Evolutionary conservation across 1,140 invertebrate genomes (phyloP), one percentile per base, ranked within the genome.

Genomic region (Phthorimaea operculella): DNA sequence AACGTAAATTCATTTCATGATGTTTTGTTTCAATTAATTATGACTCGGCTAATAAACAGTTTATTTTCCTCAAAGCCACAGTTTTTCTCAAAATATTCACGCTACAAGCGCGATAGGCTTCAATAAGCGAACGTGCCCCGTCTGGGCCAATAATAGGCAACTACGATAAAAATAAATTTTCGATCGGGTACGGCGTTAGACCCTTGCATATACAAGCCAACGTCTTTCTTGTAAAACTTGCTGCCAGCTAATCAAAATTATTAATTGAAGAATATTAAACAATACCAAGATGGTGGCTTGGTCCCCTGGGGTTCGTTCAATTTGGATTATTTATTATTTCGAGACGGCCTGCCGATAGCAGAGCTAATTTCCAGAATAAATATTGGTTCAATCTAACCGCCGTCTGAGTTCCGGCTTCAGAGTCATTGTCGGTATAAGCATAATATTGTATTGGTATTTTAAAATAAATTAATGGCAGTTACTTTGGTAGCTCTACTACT

Each of bases 231-330:
- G 36, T 39, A 39, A 39, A 39, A 39, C 36, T 39, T 39, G 10
- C 36, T 28, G 36, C 10, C 36, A 9, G 4, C 45, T 50, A 50
- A 50, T 50, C 48, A 50, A 50, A 33, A 51, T 56, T 55, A 34
- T 47, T 54, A 33, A 21, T 54, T 33, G 39, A 54, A 45, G 52
- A 33, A 45, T 45, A 52, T 52, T 54, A 54, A 48, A 34, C 48
- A 50, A 50, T 50, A 50, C 17, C 48, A 50, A 33, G 21, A 33
- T n/a, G 21, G 7, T 50, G 17, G 11, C 16, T 15, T 18, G 45
- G 45, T 50, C 48, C 48, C 48, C n/a, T 6, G 48, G 21, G 48
- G 48, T 28, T 50, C 48, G 48, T 50, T 50, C 15, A 50, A 50
- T 50, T 50, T 50, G 15, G 48, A 50, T 50, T 50, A 50, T 50